These are phyloP conservation scores for Palythoa grandiflora DNA, from an alignment of 92 coral and sea anemone genomes.

Conservation along the genomic window DNA sequence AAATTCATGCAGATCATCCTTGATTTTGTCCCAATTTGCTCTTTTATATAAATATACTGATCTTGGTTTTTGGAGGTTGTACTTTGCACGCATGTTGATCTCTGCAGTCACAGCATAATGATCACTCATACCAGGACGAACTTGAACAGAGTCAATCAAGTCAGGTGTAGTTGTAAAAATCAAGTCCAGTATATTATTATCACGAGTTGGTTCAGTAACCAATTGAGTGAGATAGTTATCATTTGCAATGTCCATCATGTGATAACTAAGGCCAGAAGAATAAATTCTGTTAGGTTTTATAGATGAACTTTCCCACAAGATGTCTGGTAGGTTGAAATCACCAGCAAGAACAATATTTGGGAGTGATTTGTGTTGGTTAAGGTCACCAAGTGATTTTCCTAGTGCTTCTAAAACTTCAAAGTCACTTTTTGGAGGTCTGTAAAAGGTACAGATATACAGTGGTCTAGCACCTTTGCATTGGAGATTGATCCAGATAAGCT, in stretches of 20 bases:
- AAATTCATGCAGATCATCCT: constrained; percentile 23
- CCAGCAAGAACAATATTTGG: constrained; percentile 47
- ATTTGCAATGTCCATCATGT: constrained; percentile 49
- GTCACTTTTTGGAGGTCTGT: constrained; percentile 56
- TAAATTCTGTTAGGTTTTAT: constrained; percentile 31
- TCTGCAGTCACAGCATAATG: constrained; percentile 1
- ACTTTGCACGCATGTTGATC: constrained; percentile 7
- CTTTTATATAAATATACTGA: background rate
- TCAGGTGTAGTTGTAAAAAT: constrained; percentile 9
- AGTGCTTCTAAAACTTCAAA: constrained; percentile 48
- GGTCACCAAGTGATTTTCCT: constrained; percentile 44
- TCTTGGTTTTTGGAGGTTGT: constrained; percentile 16
- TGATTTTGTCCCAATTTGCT: constrained; percentile 28
- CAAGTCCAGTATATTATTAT: constrained; percentile 13
- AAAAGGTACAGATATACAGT: constrained; percentile 40
- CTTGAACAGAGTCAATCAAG: background rate
- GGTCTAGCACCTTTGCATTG: constrained; percentile 48
- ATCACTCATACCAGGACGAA: constrained; percentile 15
- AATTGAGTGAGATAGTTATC: constrained; percentile 47
- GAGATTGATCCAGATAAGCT: constrained; percentile 45
- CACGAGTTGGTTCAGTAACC: constrained; percentile 25
- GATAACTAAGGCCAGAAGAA: constrained; percentile 53
- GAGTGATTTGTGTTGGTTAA: constrained; percentile 43
- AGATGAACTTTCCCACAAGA: constrained; percentile 37
- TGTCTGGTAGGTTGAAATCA: constrained; percentile 55